These are phyloP conservation scores for Callocephalon fimbriatum DNA, from an alignment of 2,113 vertebrate genomes.

Conservation along the genomic window DNA sequence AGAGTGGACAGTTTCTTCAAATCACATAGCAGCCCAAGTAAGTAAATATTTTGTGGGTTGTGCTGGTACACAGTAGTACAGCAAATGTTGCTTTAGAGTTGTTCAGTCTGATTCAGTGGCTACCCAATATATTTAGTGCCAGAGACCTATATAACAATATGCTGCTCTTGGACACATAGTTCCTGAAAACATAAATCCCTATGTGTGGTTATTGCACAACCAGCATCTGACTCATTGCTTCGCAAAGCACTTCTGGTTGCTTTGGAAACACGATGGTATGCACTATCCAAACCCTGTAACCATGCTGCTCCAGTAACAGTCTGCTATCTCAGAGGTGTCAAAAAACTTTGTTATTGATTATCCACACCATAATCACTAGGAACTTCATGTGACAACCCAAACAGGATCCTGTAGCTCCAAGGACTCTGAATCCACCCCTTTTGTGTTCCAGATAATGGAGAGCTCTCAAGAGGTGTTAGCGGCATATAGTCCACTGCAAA, in stretches of 20 bases:
- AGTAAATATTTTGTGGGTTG: constrained; percentile 3
- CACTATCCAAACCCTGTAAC: background rate
- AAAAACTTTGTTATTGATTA: background rate
- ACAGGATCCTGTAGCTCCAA: background rate
- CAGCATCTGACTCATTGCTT: constrained; percentile 65
- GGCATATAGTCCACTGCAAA: background rate
- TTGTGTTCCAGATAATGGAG: background rate
- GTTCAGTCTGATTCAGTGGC: background rate
- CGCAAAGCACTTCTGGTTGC: constrained; percentile 55
- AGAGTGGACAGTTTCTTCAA: background rate
- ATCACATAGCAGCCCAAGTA: background rate
- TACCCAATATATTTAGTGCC: background rate
- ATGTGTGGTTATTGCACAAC: constrained; percentile 52
- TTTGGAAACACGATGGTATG: constrained; percentile 37
- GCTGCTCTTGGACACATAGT: constrained; percentile 27
- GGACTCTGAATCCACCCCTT: background rate
- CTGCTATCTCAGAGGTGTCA: background rate
- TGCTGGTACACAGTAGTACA: constrained; percentile 39
- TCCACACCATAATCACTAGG: background rate
- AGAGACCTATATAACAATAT: constrained; percentile 13
- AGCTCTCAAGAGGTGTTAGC: background rate
- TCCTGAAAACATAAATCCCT: constrained; percentile 48
- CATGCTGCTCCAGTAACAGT: background rate
- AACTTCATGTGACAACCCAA: background rate
- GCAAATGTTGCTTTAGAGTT: constrained; percentile 1